These are phyloP conservation scores for Heliothis virescens DNA, from an alignment of 1,140 invertebrate genomes.

Conservation along the genomic window DNA sequence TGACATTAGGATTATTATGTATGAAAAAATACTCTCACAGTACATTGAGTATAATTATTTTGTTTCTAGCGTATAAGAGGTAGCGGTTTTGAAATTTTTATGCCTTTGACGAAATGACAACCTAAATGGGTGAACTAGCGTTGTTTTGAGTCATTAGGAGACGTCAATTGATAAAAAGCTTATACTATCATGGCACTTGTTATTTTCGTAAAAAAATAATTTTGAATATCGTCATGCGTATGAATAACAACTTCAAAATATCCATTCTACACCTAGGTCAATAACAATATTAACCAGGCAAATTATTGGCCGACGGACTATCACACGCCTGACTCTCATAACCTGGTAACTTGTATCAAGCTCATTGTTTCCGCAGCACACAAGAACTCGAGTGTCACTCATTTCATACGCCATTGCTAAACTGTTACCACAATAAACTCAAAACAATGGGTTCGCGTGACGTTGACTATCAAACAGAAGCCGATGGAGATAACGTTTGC, in stretches of 20 bases:
- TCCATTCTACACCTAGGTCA: no score
- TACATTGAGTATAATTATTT: constrained; percentile 14
- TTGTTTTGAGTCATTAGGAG: background rate
- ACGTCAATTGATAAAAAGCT: no score
- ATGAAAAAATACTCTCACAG: constrained; percentile 34
- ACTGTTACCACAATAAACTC: constrained; percentile 22
- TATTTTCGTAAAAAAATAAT: no score
- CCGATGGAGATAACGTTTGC: constrained; percentile 11
- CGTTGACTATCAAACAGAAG: background rate
- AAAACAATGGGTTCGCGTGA: constrained; percentile 31
- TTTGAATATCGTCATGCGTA: no score
- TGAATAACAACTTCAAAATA: no score
- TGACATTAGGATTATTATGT: constrained; percentile 37
- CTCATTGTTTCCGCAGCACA: constrained; percentile 36
- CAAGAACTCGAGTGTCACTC: constrained; percentile 18
- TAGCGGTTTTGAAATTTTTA: background rate
- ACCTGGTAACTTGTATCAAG: background rate
- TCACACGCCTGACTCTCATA: background rate
- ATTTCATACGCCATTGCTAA: constrained; percentile 25
- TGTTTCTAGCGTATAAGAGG: constrained; percentile 14
- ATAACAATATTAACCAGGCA: no score
- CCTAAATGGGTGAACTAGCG: background rate
- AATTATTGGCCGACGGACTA: no score
- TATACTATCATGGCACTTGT: no score
- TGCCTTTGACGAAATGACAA: background rate